Base-by-base conservation (phyloP, 2,113 vertebrate genomes). In the Rhea pennata region DNA sequence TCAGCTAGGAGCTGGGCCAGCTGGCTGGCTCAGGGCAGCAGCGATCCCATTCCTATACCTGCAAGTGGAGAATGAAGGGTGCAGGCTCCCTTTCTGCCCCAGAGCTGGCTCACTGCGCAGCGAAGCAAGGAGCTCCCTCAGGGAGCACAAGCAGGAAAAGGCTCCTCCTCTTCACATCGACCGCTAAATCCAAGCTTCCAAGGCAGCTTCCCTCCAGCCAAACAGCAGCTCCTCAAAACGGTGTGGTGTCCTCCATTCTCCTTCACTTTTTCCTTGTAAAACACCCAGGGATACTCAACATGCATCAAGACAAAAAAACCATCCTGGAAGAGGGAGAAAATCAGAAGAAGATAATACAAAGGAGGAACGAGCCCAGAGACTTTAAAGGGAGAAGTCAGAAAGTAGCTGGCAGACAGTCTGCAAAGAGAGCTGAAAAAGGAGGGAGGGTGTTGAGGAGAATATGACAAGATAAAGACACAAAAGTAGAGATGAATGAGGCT, bases 261-360 rank as follows among this genome's bases (percentile, higher is more conserved):
- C 22, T 36, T 50, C 71, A 26, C 50, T n/a, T 8, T 17, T 50
- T 53, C 59, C 36, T 66, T 50, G 54, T 56, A 46, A 54, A 64
- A 92, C 80, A 88, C 46, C 71, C 10, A 87, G 56, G 51, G 71
- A 84, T 88, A 92, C 76, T 21, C 36, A 90, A 42, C 79, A 64
- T 56, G 61, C 48, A 27, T 56, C 13, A 33, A 64, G 46, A 54
- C 3, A 50, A 50, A 48, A 44, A 80, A 92, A 77, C 71, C 75
- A 51, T 58, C 73, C 77, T 88, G 92, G 80, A 86, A 91, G 70
- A 70, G 56, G 42, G 86, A 95, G 90, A 96, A 82, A 93, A 76
- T 73, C 67, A 58, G 92, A 72, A 58, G 92, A 72, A 88, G 70
- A 3, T 46, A 70, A 71, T 65, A 58, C 15, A 15, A 46, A 46